A percentile compares a stretch with the other conserved stretches of the same genome.
These are phyloP conservation scores for Scaptomyza cyrtandrae DNA, from an alignment of 2,888 invertebrate species.

Conservation along the genomic window DNA sequence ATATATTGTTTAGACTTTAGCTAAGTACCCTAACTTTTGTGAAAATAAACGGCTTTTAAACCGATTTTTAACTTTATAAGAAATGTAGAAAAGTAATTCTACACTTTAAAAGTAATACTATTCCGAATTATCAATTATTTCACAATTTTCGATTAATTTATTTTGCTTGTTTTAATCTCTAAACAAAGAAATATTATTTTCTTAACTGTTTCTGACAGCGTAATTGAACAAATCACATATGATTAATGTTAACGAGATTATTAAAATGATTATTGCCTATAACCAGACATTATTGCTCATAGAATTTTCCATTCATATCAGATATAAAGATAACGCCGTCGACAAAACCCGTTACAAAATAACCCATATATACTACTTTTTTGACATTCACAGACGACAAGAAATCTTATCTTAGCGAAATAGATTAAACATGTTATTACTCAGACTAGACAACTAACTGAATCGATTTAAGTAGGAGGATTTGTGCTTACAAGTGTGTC, in stretches of 20 bases:
- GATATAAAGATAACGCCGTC: slow-evolving; percentile 55
- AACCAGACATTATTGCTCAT: slow-evolving; percentile 36
- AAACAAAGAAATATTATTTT: slow-evolving; percentile 7
- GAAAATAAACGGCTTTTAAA: too few relatives aligned
- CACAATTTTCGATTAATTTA: too few relatives aligned
- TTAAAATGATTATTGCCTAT: slow-evolving; percentile 14
- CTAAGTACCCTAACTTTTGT: slow-evolving; percentile 27
- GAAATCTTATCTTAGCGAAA: slow-evolving; percentile 46
- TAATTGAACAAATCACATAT: slow-evolving; percentile 22
- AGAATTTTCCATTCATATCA: slow-evolving; percentile 21
- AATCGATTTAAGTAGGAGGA: not conserved
- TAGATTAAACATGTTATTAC: slow-evolving; percentile 31
- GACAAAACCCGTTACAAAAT: slow-evolving; percentile 30
- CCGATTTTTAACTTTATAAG: too few relatives aligned
- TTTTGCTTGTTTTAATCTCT: not conserved
- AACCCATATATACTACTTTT: not conserved
- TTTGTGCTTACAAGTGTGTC: slow-evolving; percentile 83
- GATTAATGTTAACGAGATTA: slow-evolving; percentile 21
- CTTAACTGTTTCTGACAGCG: slow-evolving; percentile 16
- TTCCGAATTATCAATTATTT: too few relatives aligned
- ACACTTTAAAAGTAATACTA: too few relatives aligned
- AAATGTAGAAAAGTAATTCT: too few relatives aligned
- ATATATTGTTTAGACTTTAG: not conserved
- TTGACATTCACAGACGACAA: not conserved
- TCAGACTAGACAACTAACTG: not conserved